Base-by-base conservation (phyloP, 1,140 invertebrate genomes). In the Phymastichus coffea region DNA sequence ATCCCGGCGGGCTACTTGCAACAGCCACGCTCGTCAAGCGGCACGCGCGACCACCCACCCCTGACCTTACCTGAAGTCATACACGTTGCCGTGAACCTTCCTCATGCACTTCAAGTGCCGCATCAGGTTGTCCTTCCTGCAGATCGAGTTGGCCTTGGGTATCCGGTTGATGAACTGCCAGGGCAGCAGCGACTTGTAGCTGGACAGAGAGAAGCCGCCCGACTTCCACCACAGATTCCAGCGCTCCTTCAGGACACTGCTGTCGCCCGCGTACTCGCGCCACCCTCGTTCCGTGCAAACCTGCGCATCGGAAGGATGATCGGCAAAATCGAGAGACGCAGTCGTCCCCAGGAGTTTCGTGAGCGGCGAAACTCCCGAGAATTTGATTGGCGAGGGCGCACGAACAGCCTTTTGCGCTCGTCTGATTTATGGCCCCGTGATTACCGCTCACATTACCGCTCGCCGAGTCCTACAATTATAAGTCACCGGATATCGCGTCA, bases 171-270 rank as follows among this genome's bases (percentile, higher is more conserved):
- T 86, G 54, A 89, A 89, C 87, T 92, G 91, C 87, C 87, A 89
- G 62, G 86, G 82, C 25, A 84, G 82, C 33, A 92, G 80, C 35
- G 84, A 79, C 66, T 86, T 87, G 64, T 90, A 87, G 70, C 88
- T 85, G 12, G 83, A 82, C 15, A 83, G 76, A 0, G 89, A 83
- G 67, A 92, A 90, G 8, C 88, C 85, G 9, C 85, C 85, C 3
- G 87, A 87, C 72, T 83, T 83, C 91, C 91, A 94, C 90, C 90
- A 93, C 2, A 93, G 79, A 72, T 93, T 92, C 91, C 91, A 94
- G 54, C 85, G 84, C 57, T 89, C 85, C 61, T 81, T 85, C 65
- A 80, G 80, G 28, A 74, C 77, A 63, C 81, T 83, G 59, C 72
- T 77, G 30, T 76, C 73, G 26, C 83, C 80, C 3, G 81, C 80